These are phyloP conservation scores for Linnaemya tessellans DNA, from an alignment of 2,888 invertebrate genomes.

Conservation along the genomic window DNA sequence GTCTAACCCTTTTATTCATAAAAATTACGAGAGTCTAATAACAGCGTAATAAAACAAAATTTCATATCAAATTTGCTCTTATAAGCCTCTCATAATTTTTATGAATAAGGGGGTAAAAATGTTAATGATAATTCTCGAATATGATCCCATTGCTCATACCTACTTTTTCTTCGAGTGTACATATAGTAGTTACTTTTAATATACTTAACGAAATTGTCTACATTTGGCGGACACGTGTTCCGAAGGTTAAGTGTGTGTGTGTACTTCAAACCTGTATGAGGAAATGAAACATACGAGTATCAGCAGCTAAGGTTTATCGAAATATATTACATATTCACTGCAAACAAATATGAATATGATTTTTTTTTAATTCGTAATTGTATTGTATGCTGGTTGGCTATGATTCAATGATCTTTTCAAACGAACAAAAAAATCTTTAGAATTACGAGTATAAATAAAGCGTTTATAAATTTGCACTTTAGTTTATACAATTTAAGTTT, in stretches of 20 bases:
- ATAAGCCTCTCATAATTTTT: too few species aligned
- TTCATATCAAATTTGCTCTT: too few species aligned
- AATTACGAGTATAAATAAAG: slow-evolving; percentile 28
- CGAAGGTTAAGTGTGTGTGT: slow-evolving; percentile 22
- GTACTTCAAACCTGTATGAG: slow-evolving; percentile 30
- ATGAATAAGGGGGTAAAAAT: too few species aligned
- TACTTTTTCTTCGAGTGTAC: background rate
- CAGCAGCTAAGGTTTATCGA: slow-evolving; percentile 12
- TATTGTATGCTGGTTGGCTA: slow-evolving; percentile 33
- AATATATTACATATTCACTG: slow-evolving; percentile 8
- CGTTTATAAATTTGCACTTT: slow-evolving; percentile 2
- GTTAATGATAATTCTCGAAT: too few species aligned
- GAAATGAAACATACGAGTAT: slow-evolving; percentile 21
- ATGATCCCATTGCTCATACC: background rate
- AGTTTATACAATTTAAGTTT: slow-evolving; percentile 35
- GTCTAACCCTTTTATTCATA: too few species aligned
- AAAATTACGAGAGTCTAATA: too few species aligned
- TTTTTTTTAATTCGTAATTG: slow-evolving; percentile 34
- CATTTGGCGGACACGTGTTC: slow-evolving; percentile 6
- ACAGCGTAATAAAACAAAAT: too few species aligned
- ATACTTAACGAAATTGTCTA: slow-evolving; percentile 5
- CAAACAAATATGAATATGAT: background rate
- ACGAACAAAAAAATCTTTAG: slow-evolving; percentile 16
- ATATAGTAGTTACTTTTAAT: background rate
- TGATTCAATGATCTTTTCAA: slow-evolving; percentile 55